Percentiles rank a stretch among this genome's conserved stretches.
Conservation (phyloP, 2,113 vertebrate species). For the Urocolius indicus region DNA sequence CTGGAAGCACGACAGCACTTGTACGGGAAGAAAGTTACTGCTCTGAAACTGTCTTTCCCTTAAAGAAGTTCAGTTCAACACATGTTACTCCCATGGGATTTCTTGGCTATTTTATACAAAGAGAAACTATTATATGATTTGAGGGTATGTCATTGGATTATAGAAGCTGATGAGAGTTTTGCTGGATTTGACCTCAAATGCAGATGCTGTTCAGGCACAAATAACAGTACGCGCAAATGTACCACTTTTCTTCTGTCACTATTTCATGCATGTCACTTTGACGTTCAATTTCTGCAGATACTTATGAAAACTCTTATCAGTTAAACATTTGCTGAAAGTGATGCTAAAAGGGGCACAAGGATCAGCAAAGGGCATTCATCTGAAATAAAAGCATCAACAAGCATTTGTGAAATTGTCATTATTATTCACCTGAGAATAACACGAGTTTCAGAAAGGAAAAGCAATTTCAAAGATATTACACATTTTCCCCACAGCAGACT, state of each 20-base stretch:
- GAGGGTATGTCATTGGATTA: background rate
- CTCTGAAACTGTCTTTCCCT: background rate
- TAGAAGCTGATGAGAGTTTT: background rate
- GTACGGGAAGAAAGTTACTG: background rate
- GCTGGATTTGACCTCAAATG: background rate
- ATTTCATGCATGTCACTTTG: background rate
- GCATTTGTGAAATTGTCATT: background rate
- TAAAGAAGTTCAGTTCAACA: background rate
- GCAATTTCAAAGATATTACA: slow-evolving; percentile 16
- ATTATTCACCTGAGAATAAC: slow-evolving; percentile 17
- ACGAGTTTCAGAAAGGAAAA: background rate
- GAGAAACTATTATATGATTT: background rate
- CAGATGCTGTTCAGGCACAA: slow-evolving; percentile 7
- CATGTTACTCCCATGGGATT: background rate
- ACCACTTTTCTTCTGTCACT: background rate
- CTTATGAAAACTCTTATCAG: background rate
- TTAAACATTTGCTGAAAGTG: slow-evolving; percentile 22
- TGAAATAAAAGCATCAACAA: slow-evolving; percentile 24
- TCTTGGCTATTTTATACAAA: background rate
- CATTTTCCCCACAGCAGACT: background rate
- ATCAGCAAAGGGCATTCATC: background rate
- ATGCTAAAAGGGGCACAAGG: slow-evolving; percentile 5
- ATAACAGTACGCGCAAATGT: background rate
- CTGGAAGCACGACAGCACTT: background rate
- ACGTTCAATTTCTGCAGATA: background rate